These are phyloP conservation scores for Oreochromis tanganicae DNA, from an alignment of 2,113 vertebrate species.

Conservation along the genomic window DNA sequence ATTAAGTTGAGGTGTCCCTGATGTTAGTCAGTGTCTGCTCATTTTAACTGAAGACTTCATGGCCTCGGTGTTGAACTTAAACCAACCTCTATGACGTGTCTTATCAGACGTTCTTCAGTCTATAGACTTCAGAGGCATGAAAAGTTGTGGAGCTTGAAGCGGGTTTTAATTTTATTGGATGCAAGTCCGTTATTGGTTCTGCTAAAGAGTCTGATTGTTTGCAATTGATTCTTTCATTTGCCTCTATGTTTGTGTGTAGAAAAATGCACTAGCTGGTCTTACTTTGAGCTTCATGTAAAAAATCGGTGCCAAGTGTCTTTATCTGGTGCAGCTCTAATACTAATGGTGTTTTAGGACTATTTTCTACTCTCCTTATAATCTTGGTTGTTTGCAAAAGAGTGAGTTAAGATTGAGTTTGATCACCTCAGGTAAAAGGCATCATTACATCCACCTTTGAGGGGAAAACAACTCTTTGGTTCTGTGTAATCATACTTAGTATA, in stretches of 20 bases:
- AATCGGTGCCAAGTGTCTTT: neutral
- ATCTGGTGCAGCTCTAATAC: neutral
- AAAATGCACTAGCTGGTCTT: neutral
- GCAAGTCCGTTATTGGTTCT: constrained; percentile 1
- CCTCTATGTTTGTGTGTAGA: neutral
- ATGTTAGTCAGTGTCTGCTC: constrained; percentile 5
- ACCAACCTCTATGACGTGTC: neutral
- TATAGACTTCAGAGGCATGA: neutral
- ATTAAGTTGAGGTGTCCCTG: constrained; percentile 27
- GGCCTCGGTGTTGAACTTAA: neutral
- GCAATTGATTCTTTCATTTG: constrained; percentile 3
- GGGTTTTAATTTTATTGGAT: constrained; percentile 13
- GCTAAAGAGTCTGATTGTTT: constrained; percentile 5
- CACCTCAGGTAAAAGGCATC: neutral
- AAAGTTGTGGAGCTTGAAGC: neutral
- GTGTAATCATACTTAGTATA: neutral
- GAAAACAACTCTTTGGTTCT: neutral
- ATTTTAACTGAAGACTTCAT: neutral
- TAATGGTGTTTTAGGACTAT: neutral
- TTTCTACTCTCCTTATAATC: neutral
- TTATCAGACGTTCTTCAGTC: neutral
- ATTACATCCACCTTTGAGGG: neutral
- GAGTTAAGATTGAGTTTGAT: neutral
- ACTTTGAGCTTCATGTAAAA: neutral
- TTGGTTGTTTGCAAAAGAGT: neutral